Evolutionary conservation across 2,888 invertebrate genomes (phyloP).

Genomic region (Boloria selene): DNA sequence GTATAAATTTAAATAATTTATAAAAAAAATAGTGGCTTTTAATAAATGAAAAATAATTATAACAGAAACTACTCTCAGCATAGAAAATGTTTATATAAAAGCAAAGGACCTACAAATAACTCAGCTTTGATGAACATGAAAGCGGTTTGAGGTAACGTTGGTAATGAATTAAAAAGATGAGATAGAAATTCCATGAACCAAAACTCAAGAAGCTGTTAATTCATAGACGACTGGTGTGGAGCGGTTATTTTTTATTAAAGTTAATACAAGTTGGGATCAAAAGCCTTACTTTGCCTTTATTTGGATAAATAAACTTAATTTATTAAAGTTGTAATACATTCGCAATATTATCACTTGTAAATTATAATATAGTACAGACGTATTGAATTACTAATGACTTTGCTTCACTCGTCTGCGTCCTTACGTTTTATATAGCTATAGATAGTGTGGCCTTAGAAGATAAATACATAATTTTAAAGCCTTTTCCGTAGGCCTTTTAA

Average conservation of each 20-base stretch:
- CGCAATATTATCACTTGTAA: too few relatives aligned
- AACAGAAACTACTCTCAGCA: constrained; percentile 11
- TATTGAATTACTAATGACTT: too few relatives aligned
- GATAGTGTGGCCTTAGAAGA: too few relatives aligned
- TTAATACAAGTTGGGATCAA: constrained; percentile 4
- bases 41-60: constrained; percentile 11
- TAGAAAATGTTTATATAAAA: constrained; percentile 12
- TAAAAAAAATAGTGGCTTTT: constrained; percentile 6
- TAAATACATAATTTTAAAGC: too few relatives aligned
- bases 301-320: neutral
- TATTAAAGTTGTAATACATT: too few relatives aligned
- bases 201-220: constrained; percentile 15
- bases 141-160: constrained; percentile 19
- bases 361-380: too few relatives aligned
- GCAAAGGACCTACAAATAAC: constrained; percentile 27
- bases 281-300: constrained; percentile 2
- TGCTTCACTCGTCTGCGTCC: too few relatives aligned
- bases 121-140: constrained; percentile 25
- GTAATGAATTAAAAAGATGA: constrained; percentile 23
- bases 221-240: constrained; percentile 9
- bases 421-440: too few relatives aligned
- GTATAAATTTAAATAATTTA: neutral
- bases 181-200: constrained; percentile 19
- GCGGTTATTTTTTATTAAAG: constrained; percentile 6
- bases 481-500: too few relatives aligned